Conservation (phyloP, 2,888 invertebrate species). For the Sphaeridia pumilis region DNA sequence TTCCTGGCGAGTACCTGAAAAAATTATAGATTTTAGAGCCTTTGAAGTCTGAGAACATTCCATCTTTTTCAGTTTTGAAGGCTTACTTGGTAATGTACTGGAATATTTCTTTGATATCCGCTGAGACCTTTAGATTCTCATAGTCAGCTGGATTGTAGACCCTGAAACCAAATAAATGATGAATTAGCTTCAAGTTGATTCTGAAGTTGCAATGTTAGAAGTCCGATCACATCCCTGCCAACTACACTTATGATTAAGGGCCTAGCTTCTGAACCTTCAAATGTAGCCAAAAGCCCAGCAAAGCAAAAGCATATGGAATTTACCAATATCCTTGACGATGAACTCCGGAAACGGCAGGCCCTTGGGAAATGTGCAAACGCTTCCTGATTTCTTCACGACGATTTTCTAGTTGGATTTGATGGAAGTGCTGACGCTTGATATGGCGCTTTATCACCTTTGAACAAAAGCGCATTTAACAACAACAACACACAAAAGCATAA, state of each 20-base stretch:
- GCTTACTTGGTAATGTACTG: conserved; percentile 75
- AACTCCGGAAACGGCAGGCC: neutral
- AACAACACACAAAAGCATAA: neutral
- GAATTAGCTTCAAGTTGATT: too few species aligned
- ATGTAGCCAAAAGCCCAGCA: too few species aligned
- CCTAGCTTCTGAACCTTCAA: too few species aligned
- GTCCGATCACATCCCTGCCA: neutral
- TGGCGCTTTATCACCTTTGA: conserved; percentile 17
- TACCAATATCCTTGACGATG: conserved; percentile 16
- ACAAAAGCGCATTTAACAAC: neutral
- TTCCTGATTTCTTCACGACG: conserved; percentile 21
- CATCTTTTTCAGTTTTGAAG: neutral
- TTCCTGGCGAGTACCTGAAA: conserved; percentile 78
- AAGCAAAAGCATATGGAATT: neutral
- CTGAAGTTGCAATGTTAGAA: neutral
- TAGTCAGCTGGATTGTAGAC: conserved; percentile 71
- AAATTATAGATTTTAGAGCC: too few species aligned
- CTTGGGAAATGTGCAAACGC: conserved; percentile 15
- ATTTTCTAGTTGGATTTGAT: conserved; percentile 24
- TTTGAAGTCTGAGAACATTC: too few species aligned
- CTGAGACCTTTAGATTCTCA: conserved; percentile 64
- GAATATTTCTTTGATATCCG: conserved; percentile 83
- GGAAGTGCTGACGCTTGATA: conserved; percentile 15
- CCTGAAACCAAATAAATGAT: too few species aligned
- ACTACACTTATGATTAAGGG: too few species aligned